Base-by-base conservation (phyloP, 2,797 vertebrate species). In the Alfaro cultratus region DNA sequence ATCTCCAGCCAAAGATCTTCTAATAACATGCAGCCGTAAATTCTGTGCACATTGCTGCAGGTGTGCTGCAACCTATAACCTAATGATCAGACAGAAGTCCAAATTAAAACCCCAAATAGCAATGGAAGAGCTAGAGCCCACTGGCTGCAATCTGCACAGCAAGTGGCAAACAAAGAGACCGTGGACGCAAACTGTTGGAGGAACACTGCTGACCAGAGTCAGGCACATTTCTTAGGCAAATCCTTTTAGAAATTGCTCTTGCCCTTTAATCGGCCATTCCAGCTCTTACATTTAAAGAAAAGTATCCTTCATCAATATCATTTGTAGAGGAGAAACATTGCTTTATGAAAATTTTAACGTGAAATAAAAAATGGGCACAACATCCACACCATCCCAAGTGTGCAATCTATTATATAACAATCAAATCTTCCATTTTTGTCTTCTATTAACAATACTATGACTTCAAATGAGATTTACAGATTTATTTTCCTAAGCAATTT, bases 381-480 rank as follows among this genome's bases (percentile, higher is more conserved):
- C 62, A 67, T 67, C 36, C 18, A 39, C 3, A 31, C 4, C 3
- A 34, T 67, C 34, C 34, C 34, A 21, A 29, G 16, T 36, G 29
- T 31, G 21, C 3, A 36, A 67, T 67, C 7, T 34, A 15, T n/a
- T 36, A 36, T 23, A 39, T 23, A 73, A 34, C 11, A 10, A 51
- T 5, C 16, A 15, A 74, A 39, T 8, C 3, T 1, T 74, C 26
- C n/a, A 23, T 23, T 23, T 11, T 4, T 9, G 1, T 23, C 8
- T 39, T 67, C 36, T 2, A 41, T 49, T 34, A n/a, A 31, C 75
- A 39, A 10, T 64, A 29, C 4, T 73, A 46, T 47, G 43, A 29
- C 31, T 75, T 73, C 76, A 67, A 29, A 70, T 71, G 34, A 34
- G 34, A 34, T 34, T 43, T 15, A 41, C 74, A 76, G 5, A n/a